Percentiles rank a stretch among this genome's conserved stretches.
Conservation (phyloP, 2,113 vertebrate genomes). For the Agapornis roseicollis region DNA sequence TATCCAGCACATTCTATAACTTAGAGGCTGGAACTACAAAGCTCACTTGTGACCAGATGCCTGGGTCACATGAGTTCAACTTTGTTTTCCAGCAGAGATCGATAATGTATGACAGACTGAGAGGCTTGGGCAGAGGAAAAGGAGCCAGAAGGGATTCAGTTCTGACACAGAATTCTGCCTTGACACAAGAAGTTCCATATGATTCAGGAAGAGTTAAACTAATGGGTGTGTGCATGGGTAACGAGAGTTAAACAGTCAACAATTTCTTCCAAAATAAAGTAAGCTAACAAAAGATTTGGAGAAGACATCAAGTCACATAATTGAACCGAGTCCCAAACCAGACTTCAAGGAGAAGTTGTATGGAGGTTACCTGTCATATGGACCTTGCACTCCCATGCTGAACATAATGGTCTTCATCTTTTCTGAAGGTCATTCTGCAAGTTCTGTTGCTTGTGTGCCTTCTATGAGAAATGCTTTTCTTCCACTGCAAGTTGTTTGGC, state of each 20-base stretch:
- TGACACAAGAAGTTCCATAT: fast-evolving
- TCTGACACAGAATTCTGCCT: neutral
- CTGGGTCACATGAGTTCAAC: neutral
- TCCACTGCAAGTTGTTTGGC: neutral
- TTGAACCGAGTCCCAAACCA: neutral
- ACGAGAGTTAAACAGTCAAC: neutral
- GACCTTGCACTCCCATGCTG: neutral
- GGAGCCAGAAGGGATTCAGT: neutral
- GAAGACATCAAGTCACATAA: neutral
- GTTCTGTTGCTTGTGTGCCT: neutral
- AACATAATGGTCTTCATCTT: neutral
- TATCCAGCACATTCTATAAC: constrained; percentile 27
- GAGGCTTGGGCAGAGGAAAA: neutral
- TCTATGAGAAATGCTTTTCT: neutral
- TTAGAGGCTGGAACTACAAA: neutral
- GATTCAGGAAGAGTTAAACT: neutral
- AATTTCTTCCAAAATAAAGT: neutral
- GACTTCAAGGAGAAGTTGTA: neutral
- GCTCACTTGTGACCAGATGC: neutral
- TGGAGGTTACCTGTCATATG: neutral
- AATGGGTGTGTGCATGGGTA: neutral
- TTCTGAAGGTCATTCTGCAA: neutral
- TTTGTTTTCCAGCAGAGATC: neutral
- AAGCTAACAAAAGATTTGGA: neutral
- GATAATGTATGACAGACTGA: neutral